Evolutionary conservation across 2,888 invertebrate species (phyloP), one percentile per base, ranked within the genome.

Genomic region (Cerastis leucographa): DNA sequence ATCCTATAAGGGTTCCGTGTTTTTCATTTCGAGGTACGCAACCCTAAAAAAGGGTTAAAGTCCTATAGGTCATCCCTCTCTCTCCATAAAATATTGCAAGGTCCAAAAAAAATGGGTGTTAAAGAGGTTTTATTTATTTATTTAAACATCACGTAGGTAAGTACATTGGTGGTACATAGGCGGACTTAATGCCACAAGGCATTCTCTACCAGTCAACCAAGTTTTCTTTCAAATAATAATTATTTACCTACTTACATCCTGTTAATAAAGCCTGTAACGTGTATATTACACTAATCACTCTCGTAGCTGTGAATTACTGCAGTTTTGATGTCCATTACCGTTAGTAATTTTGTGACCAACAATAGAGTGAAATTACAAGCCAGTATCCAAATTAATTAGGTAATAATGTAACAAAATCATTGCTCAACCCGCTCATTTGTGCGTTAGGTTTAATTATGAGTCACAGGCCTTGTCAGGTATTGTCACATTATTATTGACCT

Each of bases 341-440:
- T 54, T 78, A 35, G 49, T 14, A 44, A 79, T 69, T 74, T 44
- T 51, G 29, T 51, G 22, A 40, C 17, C n/a, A 51, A 35, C 19
- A 54, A 5, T 51, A 40, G 19, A 71, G 19, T 68, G 35, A 64
- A 71, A 73, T 76, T 71, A 49, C 35, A 70, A 56, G 14, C n/a
- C 35, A 44, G 14, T 46, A 64, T 59, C 22, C 22, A 42, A 64
- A 76, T 73, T n/a, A 84, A 72, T 56, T 25, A n/a, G n/a, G n/a
- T n/a, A 70, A 40, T 35, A 70, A 40, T 72, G 51, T 35, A 51
- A 35, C 35, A 29, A 70, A 76, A 65, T 68, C 22, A 61, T 25
- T 46, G 29, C 5, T 22, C 14, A 35, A n/a, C 7, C 19, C 25
- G 64, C 12, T 78, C 14, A 64, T 78, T 74, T 68, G 40, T 14